Conservation (phyloP, 2,888 invertebrate genomes). For the Lepidochrysops patricia region DNA sequence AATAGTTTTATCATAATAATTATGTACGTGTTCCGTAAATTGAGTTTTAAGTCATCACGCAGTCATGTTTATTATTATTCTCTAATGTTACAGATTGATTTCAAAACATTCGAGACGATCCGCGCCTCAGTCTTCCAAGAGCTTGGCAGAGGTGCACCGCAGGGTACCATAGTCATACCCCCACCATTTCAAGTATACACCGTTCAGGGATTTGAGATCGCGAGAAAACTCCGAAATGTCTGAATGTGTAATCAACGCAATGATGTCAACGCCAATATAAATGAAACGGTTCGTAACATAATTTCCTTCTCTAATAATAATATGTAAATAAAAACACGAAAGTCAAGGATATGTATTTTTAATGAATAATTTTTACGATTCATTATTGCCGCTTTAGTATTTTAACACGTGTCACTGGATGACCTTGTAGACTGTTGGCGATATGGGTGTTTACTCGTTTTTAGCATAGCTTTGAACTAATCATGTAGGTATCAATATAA, state of each 20-base stretch:
- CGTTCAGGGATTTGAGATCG: slow-evolving; percentile 35
- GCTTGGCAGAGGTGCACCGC: slow-evolving; percentile 49
- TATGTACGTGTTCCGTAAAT: neutral
- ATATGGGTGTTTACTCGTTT: slow-evolving; percentile 17
- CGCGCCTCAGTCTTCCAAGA: slow-evolving; percentile 49
- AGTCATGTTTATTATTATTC: slow-evolving; percentile 66
- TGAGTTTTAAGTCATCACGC: slow-evolving; percentile 31
- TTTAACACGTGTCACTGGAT: slow-evolving; percentile 22
- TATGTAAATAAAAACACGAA: slow-evolving; percentile 17
- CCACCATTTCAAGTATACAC: slow-evolving; percentile 25
- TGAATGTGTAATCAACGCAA: slow-evolving; percentile 70
- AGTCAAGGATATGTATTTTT: slow-evolving; percentile 11
- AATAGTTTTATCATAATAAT: neutral
- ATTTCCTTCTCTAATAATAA: slow-evolving; percentile 10
- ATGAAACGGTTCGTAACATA: slow-evolving; percentile 51
- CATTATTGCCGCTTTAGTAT: slow-evolving; percentile 19
- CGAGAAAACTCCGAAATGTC: slow-evolving; percentile 36
- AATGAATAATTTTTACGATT: slow-evolving; percentile 15
- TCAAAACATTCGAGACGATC: slow-evolving; percentile 57
- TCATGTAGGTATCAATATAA: slow-evolving; percentile 9
- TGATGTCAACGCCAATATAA: slow-evolving; percentile 52
- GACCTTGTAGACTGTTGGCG: slow-evolving; percentile 21
- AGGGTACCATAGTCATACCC: slow-evolving; percentile 40
- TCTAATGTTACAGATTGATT: slow-evolving; percentile 70
- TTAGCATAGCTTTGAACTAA: slow-evolving; percentile 17